phyloP scores from a whole-genome alignment of 2,888 invertebrate species.

The Philaethria dido region DNA sequence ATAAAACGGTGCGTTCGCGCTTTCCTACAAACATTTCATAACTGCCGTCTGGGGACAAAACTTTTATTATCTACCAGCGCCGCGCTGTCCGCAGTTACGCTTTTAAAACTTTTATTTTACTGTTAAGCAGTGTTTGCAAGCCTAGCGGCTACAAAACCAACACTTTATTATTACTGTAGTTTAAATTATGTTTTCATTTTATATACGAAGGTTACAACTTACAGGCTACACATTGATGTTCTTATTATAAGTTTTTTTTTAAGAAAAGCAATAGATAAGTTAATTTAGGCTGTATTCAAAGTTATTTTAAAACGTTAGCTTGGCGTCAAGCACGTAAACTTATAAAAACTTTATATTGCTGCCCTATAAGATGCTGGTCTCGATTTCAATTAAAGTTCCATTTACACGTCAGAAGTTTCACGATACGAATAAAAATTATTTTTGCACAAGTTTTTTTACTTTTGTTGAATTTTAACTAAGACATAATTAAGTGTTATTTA shows the following conservation, averaged over 20 bases:
- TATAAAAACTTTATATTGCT: background rate
- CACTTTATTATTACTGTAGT: slow-evolving; percentile 33
- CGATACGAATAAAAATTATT: too few species aligned
- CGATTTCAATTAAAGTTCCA: background rate
- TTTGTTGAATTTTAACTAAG: too few species aligned
- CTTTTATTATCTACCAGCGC: slow-evolving; percentile 63
- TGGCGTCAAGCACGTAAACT: background rate
- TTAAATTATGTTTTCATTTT: slow-evolving; percentile 26
- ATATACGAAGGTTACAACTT: background rate
- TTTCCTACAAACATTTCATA: slow-evolving; percentile 44
- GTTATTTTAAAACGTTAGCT: background rate
- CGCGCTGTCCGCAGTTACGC: slow-evolving; percentile 49
- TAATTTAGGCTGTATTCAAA: background rate
- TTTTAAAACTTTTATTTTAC: slow-evolving; percentile 63
- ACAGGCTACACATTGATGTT: background rate
- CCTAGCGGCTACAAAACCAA: slow-evolving; percentile 35
- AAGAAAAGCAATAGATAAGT: background rate
- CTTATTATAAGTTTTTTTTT: background rate
- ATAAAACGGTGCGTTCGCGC: slow-evolving; percentile 40
- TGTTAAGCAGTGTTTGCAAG: slow-evolving; percentile 51
- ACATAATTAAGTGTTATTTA: too few species aligned
- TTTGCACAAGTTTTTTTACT: too few species aligned
- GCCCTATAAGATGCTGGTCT: background rate
- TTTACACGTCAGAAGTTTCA: background rate
- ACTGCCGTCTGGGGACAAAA: slow-evolving; percentile 50